phyloP scores from a whole-genome alignment of 2,888 invertebrate species.

The Mimachlamys varia region DNA sequence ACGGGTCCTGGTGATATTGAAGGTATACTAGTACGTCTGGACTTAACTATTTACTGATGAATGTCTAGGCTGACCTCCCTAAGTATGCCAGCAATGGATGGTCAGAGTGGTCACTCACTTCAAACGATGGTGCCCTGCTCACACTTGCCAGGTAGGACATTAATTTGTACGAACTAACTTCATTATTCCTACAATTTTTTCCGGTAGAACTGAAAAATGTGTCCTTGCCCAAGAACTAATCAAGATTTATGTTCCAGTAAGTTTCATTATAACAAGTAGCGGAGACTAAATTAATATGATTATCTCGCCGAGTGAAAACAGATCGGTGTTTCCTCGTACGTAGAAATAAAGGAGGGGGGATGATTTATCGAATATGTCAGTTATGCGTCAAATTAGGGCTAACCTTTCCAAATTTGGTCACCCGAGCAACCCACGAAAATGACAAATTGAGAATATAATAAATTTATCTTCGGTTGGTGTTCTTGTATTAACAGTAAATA shows the following conservation, averaged over 20 bases:
- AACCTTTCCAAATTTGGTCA: slow-evolving; percentile 36
- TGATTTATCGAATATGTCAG: slow-evolving; percentile 15
- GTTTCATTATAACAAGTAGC: slow-evolving; percentile 34
- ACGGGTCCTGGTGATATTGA: neutral
- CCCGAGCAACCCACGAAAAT: slow-evolving; percentile 31
- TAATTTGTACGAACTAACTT: slow-evolving; percentile 31
- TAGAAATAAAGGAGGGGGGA: neutral
- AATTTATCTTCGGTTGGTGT: neutral
- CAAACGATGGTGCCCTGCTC: neutral
- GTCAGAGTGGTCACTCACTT: slow-evolving; percentile 11
- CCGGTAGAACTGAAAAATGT: slow-evolving; percentile 36
- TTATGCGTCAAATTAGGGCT: slow-evolving; percentile 29
- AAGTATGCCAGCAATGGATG: neutral
- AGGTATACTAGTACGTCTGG: neutral
- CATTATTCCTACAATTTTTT: slow-evolving; percentile 25
- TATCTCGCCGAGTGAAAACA: slow-evolving; percentile 27
- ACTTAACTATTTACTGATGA: neutral
- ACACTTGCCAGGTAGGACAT: slow-evolving; percentile 20
- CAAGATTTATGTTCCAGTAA: slow-evolving; percentile 29
- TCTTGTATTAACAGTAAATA: neutral
- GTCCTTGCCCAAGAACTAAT: slow-evolving; percentile 33
- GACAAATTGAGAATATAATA: slow-evolving; percentile 22
- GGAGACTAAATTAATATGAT: slow-evolving; percentile 21
- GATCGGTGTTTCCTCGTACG: slow-evolving; percentile 29
- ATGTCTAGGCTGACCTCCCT: neutral